Evolutionary conservation across 2,888 invertebrate species (phyloP), one percentile per base, ranked within the genome.

Genomic region (Ochropacha duplaris): DNA sequence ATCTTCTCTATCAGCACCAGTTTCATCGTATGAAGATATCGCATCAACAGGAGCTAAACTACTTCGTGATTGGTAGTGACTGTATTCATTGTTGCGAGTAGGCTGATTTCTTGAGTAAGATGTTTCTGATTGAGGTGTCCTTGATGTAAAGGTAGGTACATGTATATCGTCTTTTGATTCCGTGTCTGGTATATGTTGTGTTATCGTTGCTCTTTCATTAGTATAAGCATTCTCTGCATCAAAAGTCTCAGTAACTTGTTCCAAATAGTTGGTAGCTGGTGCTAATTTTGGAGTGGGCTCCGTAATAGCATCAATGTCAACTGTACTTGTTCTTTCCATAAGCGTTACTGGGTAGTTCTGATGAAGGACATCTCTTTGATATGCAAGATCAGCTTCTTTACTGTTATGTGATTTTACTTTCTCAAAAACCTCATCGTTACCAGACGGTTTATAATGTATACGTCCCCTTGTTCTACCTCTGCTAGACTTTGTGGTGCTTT

Each of bases 301-400:
- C 12, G 92, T 92, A 19, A 91, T 87, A 50, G 91, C 89, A 76
- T 92, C 92, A 65, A 91, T 88, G 54, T 92, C 91, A 44, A 84
- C 81, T 26, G 93, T 94, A 63, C 90, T 93, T 61, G 79, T 81
- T 62, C 91, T 81, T 74, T 93, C 93, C 83, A 89, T 89, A 24
- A 93, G 65, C 6, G 94, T 94, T 0, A 94, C 94, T 1, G 95
- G 95, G 70, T 95, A 95, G 66, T 95, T 95, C 72, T 95, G 95
- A 68, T 95, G 94, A 5, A 95, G 76, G 2, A 95, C 92, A 74
- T 95, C 95, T 62, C 95, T 88, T 79, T 95, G 95, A 65, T 95
- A 95, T 2, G 94, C 95, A 61, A 95, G 76, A 58, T 93, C 92
- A 58, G 83, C 74, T 64, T 89, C 86, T 67, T 88, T 89, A 14